Evolutionary conservation across 1,140 invertebrate genomes (phyloP).

Genomic region (Zelostemma sp.): DNA sequence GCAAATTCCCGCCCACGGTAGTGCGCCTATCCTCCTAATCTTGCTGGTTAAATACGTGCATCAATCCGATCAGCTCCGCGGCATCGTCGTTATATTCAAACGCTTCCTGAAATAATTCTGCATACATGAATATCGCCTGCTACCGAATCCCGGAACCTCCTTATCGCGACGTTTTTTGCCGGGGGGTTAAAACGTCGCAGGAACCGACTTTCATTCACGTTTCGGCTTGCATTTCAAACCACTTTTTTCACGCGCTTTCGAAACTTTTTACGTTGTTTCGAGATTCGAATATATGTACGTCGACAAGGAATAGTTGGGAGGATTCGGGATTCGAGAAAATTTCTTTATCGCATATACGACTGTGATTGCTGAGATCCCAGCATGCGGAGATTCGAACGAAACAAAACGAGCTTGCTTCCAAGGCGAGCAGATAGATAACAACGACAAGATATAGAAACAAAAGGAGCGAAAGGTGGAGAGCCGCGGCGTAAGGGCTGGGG

Average conservation of each 20-base stretch:
- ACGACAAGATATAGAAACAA: conserved; percentile 52
- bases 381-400: too few species aligned
- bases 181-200: too few species aligned
- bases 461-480: conserved; percentile 28
- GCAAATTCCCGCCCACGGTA: conserved; percentile 49
- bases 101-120: conserved; percentile 40
- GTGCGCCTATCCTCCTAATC: conserved; percentile 23
- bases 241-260: too few species aligned
- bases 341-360: conserved; percentile 37
- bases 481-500: conserved; percentile 12
- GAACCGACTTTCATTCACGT: too few species aligned
- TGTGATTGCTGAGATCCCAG: conserved; percentile 30
- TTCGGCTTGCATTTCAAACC: too few species aligned
- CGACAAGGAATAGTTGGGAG: too few species aligned
- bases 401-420: conserved; percentile 40
- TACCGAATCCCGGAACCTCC: background rate
- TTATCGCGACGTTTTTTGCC: too few species aligned
- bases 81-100: conserved; percentile 36
- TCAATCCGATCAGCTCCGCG: conserved; percentile 15
- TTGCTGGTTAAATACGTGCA: conserved; percentile 17
- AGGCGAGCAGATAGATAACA: conserved; percentile 49
- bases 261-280: too few species aligned
- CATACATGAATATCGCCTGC: conserved; percentile 39
- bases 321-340: conserved; percentile 38
- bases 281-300: too few species aligned